Evolutionary conservation across 2,113 vertebrate species (phyloP).

Genomic region (Corythornis madagascariensis): DNA sequence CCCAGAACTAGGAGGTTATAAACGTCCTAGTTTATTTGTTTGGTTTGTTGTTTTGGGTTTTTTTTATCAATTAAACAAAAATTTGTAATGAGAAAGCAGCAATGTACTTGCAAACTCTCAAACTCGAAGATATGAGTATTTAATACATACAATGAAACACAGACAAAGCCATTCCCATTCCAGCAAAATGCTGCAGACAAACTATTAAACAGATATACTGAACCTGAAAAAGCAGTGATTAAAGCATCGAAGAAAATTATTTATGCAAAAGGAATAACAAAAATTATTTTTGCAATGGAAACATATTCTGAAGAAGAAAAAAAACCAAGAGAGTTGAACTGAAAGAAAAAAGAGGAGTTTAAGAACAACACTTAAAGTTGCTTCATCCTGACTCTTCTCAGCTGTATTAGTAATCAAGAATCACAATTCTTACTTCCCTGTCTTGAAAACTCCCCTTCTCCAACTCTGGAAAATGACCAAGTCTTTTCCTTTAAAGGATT

Average conservation of each 20-base stretch:
- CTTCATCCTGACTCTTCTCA: not conserved
- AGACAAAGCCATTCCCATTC: not conserved
- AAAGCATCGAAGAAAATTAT: not conserved
- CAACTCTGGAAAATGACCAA: not conserved
- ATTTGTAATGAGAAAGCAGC: not conserved
- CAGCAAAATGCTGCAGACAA: not conserved
- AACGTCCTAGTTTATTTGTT: not conserved
- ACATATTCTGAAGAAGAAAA: not conserved
- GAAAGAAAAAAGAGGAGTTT: not conserved
- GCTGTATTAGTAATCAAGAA: not conserved
- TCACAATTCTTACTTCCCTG: not conserved
- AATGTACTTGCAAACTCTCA: rapidly evolving
- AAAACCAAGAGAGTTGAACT: not conserved
- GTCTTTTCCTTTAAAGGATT: slow-evolving; percentile 18
- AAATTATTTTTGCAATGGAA: not conserved
- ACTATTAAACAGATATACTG: not conserved
- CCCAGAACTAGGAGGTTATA: not conserved
- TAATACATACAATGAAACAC: not conserved
- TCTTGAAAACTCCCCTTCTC: not conserved
- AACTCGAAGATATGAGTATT: not conserved
- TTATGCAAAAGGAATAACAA: not conserved
- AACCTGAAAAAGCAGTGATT: not conserved
- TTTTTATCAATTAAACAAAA: no score
- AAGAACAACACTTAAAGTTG: not conserved
- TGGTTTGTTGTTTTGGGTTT: no score